Conservation (phyloP, 2,797 vertebrate species). For the Gila robusta region DNA sequence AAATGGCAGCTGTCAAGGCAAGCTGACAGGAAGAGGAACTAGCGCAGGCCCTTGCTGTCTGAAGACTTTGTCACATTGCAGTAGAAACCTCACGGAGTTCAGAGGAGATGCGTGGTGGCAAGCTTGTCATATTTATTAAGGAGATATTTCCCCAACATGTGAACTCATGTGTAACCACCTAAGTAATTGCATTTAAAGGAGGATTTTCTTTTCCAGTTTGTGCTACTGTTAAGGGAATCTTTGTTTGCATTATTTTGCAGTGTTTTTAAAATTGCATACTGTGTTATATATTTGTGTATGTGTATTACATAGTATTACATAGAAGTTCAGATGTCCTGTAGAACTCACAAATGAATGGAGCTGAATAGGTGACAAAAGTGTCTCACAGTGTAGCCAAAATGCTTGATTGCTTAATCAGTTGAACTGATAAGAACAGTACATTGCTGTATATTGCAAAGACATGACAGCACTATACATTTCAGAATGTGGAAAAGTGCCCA, state of each 20-base stretch:
- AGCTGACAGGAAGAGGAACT: conserved; percentile 71
- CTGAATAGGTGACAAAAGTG: background rate
- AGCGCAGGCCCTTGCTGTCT: conserved; percentile 64
- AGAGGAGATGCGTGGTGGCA: conserved; percentile 75
- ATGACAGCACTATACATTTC: conserved; percentile 42
- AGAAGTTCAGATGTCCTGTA: background rate
- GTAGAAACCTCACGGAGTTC: conserved; percentile 71
- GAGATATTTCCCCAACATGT: conserved; percentile 67
- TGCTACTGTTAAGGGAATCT: background rate
- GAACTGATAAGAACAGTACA: background rate
- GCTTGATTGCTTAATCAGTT: background rate
- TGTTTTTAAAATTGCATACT: background rate
- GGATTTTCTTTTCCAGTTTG: background rate
- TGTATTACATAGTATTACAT: background rate
- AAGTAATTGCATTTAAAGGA: conserved; percentile 70
- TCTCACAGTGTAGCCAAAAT: background rate
- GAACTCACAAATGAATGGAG: background rate
- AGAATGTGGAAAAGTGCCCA: conserved; percentile 62
- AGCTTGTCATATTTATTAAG: conserved; percentile 81
- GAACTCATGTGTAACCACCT: conserved; percentile 75
- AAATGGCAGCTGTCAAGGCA: conserved; percentile 84
- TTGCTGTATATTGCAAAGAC: background rate
- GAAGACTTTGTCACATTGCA: conserved; percentile 78
- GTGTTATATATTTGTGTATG: background rate
- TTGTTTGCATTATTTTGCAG: background rate